These are phyloP conservation scores for Lithobius niger DNA, from an alignment of 1,140 invertebrate genomes.

Conservation along the genomic window DNA sequence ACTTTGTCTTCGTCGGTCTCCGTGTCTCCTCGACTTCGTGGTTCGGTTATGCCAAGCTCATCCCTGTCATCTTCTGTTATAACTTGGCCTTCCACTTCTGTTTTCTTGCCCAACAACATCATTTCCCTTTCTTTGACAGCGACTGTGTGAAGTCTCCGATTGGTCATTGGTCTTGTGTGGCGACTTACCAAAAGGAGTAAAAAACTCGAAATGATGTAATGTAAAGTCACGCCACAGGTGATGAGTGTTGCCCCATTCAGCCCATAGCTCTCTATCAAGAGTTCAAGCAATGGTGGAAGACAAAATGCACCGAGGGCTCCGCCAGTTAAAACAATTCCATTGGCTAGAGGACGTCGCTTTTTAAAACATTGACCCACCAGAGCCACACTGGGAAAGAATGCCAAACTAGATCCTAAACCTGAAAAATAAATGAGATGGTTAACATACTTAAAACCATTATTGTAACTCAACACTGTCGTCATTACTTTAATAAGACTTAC, in stretches of 20 bases:
- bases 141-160: background rate
- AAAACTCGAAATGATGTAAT: background rate
- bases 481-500: too few species aligned
- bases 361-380: constrained; percentile 11
- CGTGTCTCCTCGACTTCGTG: background rate
- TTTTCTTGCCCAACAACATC: too few species aligned
- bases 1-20: background rate
- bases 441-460: too few species aligned
- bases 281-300: constrained; percentile 1
- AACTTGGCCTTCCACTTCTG: background rate
- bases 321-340: constrained; percentile 2
- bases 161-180: background rate
- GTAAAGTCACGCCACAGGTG: background rate
- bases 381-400: background rate
- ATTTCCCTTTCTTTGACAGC: background rate
- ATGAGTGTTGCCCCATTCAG: background rate
- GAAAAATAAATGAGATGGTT: too few species aligned
- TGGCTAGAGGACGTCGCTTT: constrained; percentile 12
- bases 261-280: background rate
- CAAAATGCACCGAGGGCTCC: background rate
- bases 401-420: background rate
- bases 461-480: too few species aligned
- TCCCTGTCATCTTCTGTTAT: background rate
- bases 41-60: background rate
- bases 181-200: background rate